These are phyloP conservation scores for Podarcis cretensis DNA, from an alignment of 2,113 vertebrate genomes.

Conservation along the genomic window DNA sequence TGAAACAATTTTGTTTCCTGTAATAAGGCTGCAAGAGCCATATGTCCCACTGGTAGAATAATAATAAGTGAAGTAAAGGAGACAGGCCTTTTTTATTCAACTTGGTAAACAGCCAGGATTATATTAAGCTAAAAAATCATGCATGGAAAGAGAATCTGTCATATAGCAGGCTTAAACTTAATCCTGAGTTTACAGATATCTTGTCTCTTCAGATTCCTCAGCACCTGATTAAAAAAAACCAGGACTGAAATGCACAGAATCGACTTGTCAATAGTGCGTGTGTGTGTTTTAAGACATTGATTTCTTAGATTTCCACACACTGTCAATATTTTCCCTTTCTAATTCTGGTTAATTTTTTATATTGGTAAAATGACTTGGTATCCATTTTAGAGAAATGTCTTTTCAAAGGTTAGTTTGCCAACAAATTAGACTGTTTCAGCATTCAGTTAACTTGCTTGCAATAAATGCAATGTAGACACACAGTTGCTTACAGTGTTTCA, in stretches of 20 bases:
- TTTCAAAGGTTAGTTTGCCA: not conserved
- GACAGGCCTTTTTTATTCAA: slow-evolving; percentile 66
- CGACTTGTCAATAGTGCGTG: slow-evolving; percentile 4
- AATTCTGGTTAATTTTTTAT: not conserved
- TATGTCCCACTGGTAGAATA: slow-evolving; percentile 77
- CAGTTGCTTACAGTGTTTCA: not conserved
- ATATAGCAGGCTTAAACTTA: slow-evolving; percentile 33
- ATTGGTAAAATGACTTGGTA: not conserved
- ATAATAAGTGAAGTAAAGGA: slow-evolving; percentile 42
- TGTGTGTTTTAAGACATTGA: not conserved
- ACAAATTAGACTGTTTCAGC: not conserved
- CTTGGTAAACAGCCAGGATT: slow-evolving; percentile 67
- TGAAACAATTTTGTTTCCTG: slow-evolving; percentile 76
- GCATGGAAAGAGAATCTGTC: slow-evolving; percentile 26
- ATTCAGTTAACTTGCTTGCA: not conserved
- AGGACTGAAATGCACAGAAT: slow-evolving; percentile 41
- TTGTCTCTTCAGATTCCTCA: slow-evolving; percentile 4
- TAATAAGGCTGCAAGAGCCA: slow-evolving; percentile 71
- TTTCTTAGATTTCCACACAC: not conserved
- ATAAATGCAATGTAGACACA: not conserved
- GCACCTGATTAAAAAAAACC: slow-evolving; percentile 18
- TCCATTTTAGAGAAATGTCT: not conserved
- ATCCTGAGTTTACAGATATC: slow-evolving; percentile 18
- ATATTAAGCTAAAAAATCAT: slow-evolving; percentile 49
- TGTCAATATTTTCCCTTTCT: slow-evolving; percentile 2